A percentile compares a stretch with the other conserved stretches of the same genome.
phyloP scores from a whole-genome alignment of 2,888 invertebrate species.

The Rotaria magnacalcarata region DNA sequence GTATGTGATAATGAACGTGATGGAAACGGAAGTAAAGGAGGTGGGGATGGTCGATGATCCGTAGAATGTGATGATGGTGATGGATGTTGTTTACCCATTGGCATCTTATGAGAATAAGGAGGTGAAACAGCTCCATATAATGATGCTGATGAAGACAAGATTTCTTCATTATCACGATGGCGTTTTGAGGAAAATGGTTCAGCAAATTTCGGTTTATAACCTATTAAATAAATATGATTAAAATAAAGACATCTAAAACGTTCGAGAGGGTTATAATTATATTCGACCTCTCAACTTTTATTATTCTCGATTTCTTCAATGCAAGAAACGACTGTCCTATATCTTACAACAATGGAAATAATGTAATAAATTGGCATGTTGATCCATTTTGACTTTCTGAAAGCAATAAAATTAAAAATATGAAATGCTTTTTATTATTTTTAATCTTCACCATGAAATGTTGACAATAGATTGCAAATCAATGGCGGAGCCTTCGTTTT shows the following conservation, averaged over 20 bases:
- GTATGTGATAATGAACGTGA: not conserved
- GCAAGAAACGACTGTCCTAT: too few species aligned
- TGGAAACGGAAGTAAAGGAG: not conserved
- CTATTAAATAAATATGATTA: not conserved
- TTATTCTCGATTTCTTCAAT: too few species aligned
- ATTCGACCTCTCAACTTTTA: too few species aligned
- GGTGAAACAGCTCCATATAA: not conserved
- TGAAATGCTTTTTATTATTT: too few species aligned
- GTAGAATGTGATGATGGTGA: not conserved
- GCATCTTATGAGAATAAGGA: not conserved
- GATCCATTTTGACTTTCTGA: not conserved
- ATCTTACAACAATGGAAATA: conserved; percentile 4
- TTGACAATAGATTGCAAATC: not conserved
- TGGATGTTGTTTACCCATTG: not conserved
- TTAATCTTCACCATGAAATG: not conserved
- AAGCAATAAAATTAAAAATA: too few species aligned
- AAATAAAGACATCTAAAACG: too few species aligned
- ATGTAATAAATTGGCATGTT: not conserved
- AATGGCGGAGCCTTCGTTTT: not conserved
- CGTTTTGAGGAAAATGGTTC: conserved; percentile 65
- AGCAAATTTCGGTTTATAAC: conserved; percentile 75
- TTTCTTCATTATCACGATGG: conserved; percentile 27
- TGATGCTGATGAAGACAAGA: not conserved
- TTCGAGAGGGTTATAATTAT: too few species aligned
- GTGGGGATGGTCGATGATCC: not conserved